Base-by-base conservation (phyloP, 1,140 invertebrate species). In the Leptopilina clavipes region DNA sequence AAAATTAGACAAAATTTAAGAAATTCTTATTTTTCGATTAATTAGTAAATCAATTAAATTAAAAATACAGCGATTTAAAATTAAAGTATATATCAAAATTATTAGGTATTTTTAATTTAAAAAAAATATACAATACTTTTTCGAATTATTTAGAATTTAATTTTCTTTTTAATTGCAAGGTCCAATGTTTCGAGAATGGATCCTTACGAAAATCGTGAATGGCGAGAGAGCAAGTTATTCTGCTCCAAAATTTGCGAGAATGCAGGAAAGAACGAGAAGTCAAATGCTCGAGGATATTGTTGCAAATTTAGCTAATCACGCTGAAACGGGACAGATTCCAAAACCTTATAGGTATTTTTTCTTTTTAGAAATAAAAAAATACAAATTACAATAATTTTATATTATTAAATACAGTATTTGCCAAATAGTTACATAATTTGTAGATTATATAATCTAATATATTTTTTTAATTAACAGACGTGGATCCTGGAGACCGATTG, bases 161-260 rank as follows among this genome's bases (percentile, higher is more conserved):
- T 31, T 31, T 2, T 31, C 17, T 71, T 18, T 5, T 31, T 10
- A 71, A 18, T 37, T 70, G 48, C 11, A 72, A 90, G 89, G 89
- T 54, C 82, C 88, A 0, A 95, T 95, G 91, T 95, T 94, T 87
- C 94, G 96, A 37, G 97, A 99, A 89, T 99, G 98, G 96, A 92
- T 99, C 18, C 92, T 99, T 6, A 98, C 98, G 3, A 99, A 99
- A 91, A 96, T 99, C 70, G 97, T 99, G 0, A 99, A 99, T 85
- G 98, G 98, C 0, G 98, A 99, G 88, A 92, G 97, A 76, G 98
- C 98, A 0, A 97, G 96, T 76, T 99, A 99, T 85, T 98, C 97
- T 11, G 97, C 98, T 5, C 97, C 97, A 0, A 98, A 99, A 89
- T 99, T 99, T 88, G 97, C 97, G 0, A 93, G 97, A 76, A 97